Evolutionary conservation across 2,797 vertebrate species (phyloP).

Genomic region (Oophaga sylvatica): DNA sequence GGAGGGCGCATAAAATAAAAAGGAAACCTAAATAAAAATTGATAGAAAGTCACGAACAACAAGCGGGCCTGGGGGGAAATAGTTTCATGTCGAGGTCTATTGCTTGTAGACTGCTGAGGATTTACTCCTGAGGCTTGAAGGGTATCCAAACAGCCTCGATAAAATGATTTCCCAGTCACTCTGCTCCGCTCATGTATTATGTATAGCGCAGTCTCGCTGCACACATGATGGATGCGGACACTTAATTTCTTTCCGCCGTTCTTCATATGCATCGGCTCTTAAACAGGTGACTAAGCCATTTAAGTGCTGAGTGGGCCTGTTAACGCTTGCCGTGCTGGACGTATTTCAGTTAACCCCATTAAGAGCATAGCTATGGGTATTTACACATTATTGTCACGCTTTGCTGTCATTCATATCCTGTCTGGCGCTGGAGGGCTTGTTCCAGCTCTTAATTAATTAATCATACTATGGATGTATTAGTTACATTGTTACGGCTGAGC

Average conservation of each 20-base stretch:
- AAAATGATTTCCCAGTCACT: slow-evolving; percentile 58
- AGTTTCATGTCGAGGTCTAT: slow-evolving; percentile 57
- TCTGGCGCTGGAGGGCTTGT: slow-evolving; percentile 3
- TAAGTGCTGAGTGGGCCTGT: slow-evolving; percentile 38
- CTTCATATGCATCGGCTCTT: slow-evolving; percentile 42
- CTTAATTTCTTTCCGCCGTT: slow-evolving; percentile 49
- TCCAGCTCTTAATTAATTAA: slow-evolving; percentile 18
- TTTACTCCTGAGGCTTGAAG: slow-evolving; percentile 57
- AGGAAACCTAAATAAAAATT: slow-evolving; percentile 61
- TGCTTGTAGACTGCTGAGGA: slow-evolving; percentile 58
- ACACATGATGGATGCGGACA: slow-evolving; percentile 56
- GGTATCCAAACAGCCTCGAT: slow-evolving; percentile 56
- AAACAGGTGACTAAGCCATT: slow-evolving; percentile 51
- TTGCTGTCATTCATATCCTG: neutral
- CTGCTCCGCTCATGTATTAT: slow-evolving; percentile 58
- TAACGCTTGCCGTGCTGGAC: slow-evolving; percentile 32
- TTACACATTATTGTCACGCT: slow-evolving; percentile 23
- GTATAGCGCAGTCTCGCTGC: slow-evolving; percentile 46
- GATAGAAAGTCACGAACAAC: slow-evolving; percentile 59
- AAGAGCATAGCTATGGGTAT: neutral
- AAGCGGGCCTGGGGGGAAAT: slow-evolving; percentile 55
- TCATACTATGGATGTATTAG: slow-evolving; percentile 1
- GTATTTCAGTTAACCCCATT: neutral
- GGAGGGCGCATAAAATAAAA: slow-evolving; percentile 55
- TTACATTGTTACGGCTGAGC: slow-evolving; percentile 1